Percentiles rank a stretch among this genome's conserved stretches.
Conservation (phyloP, 2,113 vertebrate species). For the Chloebia gouldiae region DNA sequence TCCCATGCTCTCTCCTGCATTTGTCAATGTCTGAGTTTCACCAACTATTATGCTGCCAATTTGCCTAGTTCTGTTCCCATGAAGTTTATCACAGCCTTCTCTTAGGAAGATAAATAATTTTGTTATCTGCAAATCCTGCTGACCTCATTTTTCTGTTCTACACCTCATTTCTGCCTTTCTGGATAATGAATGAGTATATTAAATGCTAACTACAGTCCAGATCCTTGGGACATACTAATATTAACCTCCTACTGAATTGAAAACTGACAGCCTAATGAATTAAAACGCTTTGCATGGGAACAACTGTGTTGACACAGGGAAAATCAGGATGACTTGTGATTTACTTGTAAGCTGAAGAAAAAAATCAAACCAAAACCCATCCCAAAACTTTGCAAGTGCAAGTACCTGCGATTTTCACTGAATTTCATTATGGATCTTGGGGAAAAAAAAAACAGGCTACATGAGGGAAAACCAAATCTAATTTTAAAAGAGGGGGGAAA, state of each 20-base stretch:
- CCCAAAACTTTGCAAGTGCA: background rate
- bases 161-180: conserved; percentile 23
- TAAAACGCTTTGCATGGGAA: background rate
- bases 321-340: background rate
- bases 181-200: conserved; percentile 26
- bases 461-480: background rate
- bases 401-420: background rate
- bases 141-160: conserved; percentile 4
- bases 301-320: background rate
- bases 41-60: background rate
- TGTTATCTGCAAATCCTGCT: conserved; percentile 37
- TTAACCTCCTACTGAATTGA: background rate
- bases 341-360: background rate
- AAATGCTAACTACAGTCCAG: background rate
- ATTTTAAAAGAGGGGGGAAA: background rate
- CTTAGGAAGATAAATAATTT: conserved; percentile 10
- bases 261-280: conserved; percentile 21
- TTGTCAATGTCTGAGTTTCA: conserved; percentile 24
- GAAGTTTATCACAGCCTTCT: conserved; percentile 13
- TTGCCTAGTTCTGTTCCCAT: conserved; percentile 12
- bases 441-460: background rate
- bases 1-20: background rate
- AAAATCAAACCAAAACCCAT: background rate
- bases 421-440: background rate
- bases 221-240: conserved; percentile 13